Base-by-base conservation (phyloP, 2,797 vertebrate genomes). In the Eulemur coronatus region DNA sequence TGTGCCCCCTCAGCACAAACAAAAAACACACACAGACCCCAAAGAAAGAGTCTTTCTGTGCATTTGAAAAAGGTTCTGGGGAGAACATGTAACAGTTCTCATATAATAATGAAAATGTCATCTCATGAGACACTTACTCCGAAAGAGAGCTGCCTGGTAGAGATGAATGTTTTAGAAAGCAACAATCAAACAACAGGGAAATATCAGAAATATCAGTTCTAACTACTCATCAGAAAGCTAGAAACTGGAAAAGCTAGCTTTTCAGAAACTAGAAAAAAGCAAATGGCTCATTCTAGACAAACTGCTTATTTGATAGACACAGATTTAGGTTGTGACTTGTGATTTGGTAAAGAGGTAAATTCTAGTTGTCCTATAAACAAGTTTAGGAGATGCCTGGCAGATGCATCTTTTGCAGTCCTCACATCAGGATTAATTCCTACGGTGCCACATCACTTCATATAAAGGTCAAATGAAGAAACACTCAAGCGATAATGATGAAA, bases 391-490 rank as follows among this genome's bases (percentile, higher is more conserved):
- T 13, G 50, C 4, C 30, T 81, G 76, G 38, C 2, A 1, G 70
- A 50, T 43, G 38, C 63, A 82, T 90, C 38, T 73, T 92, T 50
- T 82, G 63, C 69, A 90, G 57, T 48, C 69, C 50, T 69, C 55
- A 17, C 3, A 50, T 55, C 50, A 69, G 78, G 80, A 96, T 97
- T 95, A 95, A 97, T 97, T 97, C 7, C 11, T 69, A 28, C 43
- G 38, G 87, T 93, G 80, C 89, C 89, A 95, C 96, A 95, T 97
- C 92, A 96, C 92, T 97, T 97, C 97, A 76, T 90, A 97, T 59
- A 98, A 97, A 97, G 96, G 95, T 98, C 97, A 97, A 75, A 59
- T 13, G 41, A 70, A 91, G 89, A 95, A 91, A 96, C 69, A 69
- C 46, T 96, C 89, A 84, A 94, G 97, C 10, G 65, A 95, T 98